Evolutionary conservation across 2,113 vertebrate species (phyloP), one percentile per base, ranked within the genome.

Genomic region (Macquaria australasica): DNA sequence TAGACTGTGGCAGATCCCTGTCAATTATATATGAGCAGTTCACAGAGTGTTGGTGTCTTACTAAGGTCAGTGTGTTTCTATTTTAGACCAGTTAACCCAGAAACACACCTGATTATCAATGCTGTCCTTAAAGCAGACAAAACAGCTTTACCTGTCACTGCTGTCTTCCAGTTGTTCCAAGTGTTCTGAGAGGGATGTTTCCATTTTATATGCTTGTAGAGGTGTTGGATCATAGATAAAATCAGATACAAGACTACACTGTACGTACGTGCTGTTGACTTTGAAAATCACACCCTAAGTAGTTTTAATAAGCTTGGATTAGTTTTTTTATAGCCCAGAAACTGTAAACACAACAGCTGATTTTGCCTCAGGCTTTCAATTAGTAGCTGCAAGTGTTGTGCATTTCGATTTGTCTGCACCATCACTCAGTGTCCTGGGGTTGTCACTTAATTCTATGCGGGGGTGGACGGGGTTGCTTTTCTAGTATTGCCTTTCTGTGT

Each of bases 11-110:
- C 81, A 68, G 69, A 82, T 86, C 51, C 20, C 69, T 59, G 45
- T 92, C 58, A 91, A 88, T 89, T 83, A 89, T 90, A 79, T 55
- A 86, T 81, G 71, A 82, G 84, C 63, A 69, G 76, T 76, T 63
- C 56, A 64, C 34, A 72, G 71, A 78, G 82, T 67, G 53, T 39
- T 56, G 76, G 63, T 73, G 71, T 85, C 77, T 77, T 77, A 73
- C 55, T 83, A 73, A 86, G 89, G 86, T 85, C 83, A 88, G 81
- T 31, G 43, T 79, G 83, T 83, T 89, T 81, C 88, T 88, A 72
- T 88, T 90, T 84, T 51, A 83, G 77, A 34, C 69, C 68, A 66
- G 62, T 73, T 64, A 85, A 79, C 69, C 69, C 68, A 85, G 81
- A 90, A 79, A 81, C 6, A 25, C 72, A 43, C 37, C 67, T 62